Evolutionary conservation across 1,140 invertebrate genomes (phyloP), one percentile per base, ranked within the genome.

Genomic region (Coelopa frigida): DNA sequence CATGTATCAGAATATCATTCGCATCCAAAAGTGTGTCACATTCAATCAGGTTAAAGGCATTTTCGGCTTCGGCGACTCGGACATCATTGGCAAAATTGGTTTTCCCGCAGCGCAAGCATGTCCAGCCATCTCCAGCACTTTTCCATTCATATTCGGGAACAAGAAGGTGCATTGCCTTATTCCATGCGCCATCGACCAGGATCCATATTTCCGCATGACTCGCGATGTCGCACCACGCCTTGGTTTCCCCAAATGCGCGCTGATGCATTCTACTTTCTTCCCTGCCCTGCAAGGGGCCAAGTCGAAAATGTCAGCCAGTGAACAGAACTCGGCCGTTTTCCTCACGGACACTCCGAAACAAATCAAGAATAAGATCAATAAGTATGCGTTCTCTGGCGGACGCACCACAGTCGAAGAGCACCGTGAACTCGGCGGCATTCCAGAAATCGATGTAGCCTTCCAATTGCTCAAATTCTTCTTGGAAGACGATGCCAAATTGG

Each of bases 111-210:
- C 94, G 41, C 94, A 99, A 75, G 96, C 95, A 7, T 89, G 93
- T 1, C 96, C 97, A 1, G 87, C 90, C 10, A 83, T 99, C 59
- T 91, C 90, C 1, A 86, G 86, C 8, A 85, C 89, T n/a, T 99
- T 99, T 73, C 96, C 96, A 0, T 83, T 87, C 44, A 93, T 99
- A 54, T 99, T 99, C 70, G 83, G 78, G 3, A 76, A 82, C 44
- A 82, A 81, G 40, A 89, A 93, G 64, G 76, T 77, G 1, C 87
- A 86, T 5, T 97, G 93, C 63, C 74, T 99, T 2, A 96, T 99
- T 52, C 96, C 96, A 0, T 99, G 95, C 74, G 97, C 94, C 22
- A 99, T 99, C 59, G 97, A 99, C 78, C 97, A 99, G 79, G 96
- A 99, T 74, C 96, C 96, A 0, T 99, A 98, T 71, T 99, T 99